phyloP scores from a whole-genome alignment of 2,888 invertebrate species.

The Syritta pipiens region DNA sequence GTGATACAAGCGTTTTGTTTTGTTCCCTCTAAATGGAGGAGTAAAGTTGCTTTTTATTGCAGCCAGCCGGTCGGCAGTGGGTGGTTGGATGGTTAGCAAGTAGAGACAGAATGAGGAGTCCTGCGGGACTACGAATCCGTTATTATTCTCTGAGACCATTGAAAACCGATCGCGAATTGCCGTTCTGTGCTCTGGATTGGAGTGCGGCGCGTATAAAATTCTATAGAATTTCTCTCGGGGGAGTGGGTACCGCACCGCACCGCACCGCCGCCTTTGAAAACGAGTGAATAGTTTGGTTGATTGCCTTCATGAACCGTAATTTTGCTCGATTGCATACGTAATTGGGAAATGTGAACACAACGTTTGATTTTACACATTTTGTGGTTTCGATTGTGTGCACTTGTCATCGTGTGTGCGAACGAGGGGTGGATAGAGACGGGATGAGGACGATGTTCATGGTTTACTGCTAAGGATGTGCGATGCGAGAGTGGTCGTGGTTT shows the following conservation, averaged over 20 bases:
- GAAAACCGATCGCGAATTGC: constrained; percentile 50
- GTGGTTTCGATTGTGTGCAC: constrained; percentile 64
- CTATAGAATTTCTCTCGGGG: constrained; percentile 4
- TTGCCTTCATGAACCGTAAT: constrained; percentile 68
- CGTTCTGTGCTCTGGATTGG: background rate
- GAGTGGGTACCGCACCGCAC: too few species aligned
- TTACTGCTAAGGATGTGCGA: too few species aligned
- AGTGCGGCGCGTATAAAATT: background rate
- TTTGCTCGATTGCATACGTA: constrained; percentile 65
- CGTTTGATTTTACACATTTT: constrained; percentile 68
- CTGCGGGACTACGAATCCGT: constrained; percentile 4
- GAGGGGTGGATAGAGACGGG: background rate
- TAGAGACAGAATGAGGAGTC: constrained; percentile 27
- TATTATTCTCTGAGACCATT: constrained; percentile 44
- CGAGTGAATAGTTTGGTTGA: constrained; percentile 69
- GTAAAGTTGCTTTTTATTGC: constrained; percentile 64
- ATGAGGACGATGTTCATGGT: too few species aligned
- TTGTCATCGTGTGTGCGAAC: constrained; percentile 21
- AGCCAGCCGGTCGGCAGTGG: background rate
- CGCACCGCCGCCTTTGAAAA: constrained; percentile 47
- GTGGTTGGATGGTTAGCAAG: background rate
- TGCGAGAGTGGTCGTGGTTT: too few species aligned
- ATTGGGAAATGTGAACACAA: constrained; percentile 65
- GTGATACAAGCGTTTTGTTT: constrained; percentile 68
- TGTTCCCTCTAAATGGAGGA: constrained; percentile 63